These are phyloP conservation scores for Hydriomena furcata DNA, from an alignment of 2,888 invertebrate species.

Conservation along the genomic window DNA sequence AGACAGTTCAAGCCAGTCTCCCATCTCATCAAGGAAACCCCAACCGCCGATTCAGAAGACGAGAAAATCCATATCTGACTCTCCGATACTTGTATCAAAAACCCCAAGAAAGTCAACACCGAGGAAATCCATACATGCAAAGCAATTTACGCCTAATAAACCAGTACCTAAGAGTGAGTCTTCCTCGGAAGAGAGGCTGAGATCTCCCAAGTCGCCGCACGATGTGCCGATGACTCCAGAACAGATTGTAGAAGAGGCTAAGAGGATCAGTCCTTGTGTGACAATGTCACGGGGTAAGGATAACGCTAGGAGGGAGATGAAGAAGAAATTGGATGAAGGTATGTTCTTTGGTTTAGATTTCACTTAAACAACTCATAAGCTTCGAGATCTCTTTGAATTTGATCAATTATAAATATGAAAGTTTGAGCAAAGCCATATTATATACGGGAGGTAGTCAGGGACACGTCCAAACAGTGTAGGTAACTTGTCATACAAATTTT, in stretches of 20 bases:
- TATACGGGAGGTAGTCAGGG: too few species aligned
- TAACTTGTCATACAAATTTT: too few species aligned
- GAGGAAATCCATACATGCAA: conserved; percentile 10
- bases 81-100: conserved; percentile 19
- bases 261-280: conserved; percentile 81
- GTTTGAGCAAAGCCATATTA: too few species aligned
- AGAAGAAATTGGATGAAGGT: conserved; percentile 70
- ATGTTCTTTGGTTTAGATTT: conserved; percentile 23
- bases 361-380: too few species aligned
- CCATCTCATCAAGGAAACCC: background rate
- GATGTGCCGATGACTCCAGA: conserved; percentile 53
- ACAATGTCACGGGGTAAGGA: conserved; percentile 84
- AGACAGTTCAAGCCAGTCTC: conserved; percentile 6
- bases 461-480: too few species aligned
- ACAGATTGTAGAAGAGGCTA: conserved; percentile 49
- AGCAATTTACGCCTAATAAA: conserved; percentile 48
- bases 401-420: too few species aligned
- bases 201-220: conserved; percentile 56
- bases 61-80: conserved; percentile 33
- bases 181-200: conserved; percentile 61
- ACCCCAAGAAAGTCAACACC: conserved; percentile 21
- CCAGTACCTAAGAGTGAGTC: conserved; percentile 66
- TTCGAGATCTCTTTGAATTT: too few species aligned
- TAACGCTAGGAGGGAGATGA: conserved; percentile 83
- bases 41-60: conserved; percentile 15